Conservation (phyloP, 2,113 vertebrate species). For the Stomatorhinus ivindoensis region DNA sequence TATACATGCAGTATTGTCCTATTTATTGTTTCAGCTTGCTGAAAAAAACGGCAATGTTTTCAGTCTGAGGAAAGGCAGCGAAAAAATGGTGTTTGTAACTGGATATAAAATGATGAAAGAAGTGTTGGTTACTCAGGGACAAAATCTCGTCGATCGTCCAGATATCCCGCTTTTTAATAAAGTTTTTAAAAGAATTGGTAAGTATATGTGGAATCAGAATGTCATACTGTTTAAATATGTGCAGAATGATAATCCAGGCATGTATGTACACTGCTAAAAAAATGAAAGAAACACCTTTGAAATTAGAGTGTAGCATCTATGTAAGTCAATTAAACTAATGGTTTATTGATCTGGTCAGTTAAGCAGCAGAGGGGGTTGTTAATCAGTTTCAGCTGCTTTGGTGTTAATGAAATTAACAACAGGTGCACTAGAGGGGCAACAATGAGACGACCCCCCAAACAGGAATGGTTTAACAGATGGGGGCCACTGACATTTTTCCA, state of each 20-base stretch:
- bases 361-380: too few relatives aligned
- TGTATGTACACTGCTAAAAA: neutral
- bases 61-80: fast-evolving
- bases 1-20: too few relatives aligned
- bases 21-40: constrained; percentile 30
- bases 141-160: constrained; percentile 43
- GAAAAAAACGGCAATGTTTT: constrained; percentile 50
- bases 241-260: neutral
- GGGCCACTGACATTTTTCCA: too few relatives aligned
- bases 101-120: constrained; percentile 52
- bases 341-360: too few relatives aligned
- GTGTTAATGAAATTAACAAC: too few relatives aligned
- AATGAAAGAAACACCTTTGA: too few relatives aligned
- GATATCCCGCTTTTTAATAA: fast-evolving
- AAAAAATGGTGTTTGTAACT: neutral
- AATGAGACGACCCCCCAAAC: too few relatives aligned
- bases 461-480: too few relatives aligned
- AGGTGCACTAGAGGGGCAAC: too few relatives aligned
- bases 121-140: constrained; percentile 39
- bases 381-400: too few relatives aligned
- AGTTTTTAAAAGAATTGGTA: constrained; percentile 36
- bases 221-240: neutral
- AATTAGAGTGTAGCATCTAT: too few relatives aligned
- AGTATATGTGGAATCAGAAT: constrained; percentile 20
- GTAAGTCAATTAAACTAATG: too few relatives aligned